Conservation (phyloP, 2,888 invertebrate genomes). For the Tinea semifulvella region DNA sequence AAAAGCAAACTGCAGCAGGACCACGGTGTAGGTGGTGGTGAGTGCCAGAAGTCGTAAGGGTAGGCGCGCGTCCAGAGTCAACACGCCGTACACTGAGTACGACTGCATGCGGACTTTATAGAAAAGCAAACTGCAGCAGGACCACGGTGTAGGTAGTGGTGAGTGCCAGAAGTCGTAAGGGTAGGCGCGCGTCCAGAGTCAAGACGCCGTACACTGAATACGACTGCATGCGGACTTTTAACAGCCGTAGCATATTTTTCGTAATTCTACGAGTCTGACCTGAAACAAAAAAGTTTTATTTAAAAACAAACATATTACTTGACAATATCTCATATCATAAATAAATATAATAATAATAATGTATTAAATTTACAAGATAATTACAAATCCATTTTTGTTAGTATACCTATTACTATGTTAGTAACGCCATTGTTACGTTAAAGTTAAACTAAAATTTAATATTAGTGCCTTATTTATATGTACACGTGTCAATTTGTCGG, state of each 20-base stretch:
- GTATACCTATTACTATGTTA: too few species aligned
- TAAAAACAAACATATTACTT: too few species aligned
- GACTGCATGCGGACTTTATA: constrained; percentile 7
- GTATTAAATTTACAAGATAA: too few species aligned
- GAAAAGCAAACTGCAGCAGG: constrained; percentile 16
- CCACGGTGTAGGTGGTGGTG: constrained; percentile 18
- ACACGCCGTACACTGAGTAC: constrained; percentile 13
- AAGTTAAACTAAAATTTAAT: too few species aligned
- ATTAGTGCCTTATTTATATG: too few species aligned
- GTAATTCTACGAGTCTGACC: constrained; percentile 10
- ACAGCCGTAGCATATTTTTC: constrained; percentile 17
- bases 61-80: constrained; percentile 14
- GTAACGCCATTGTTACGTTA: too few species aligned
- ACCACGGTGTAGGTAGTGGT: constrained; percentile 17
- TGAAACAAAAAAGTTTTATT: too few species aligned
- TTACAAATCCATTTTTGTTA: too few species aligned
- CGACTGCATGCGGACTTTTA: constrained; percentile 2
- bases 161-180: constrained; percentile 9
- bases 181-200: constrained; percentile 13
- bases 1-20: constrained; percentile 16
- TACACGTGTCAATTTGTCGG: too few species aligned
- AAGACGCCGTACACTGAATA: constrained; percentile 13
- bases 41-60: constrained; percentile 13
- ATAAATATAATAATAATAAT: too few species aligned
- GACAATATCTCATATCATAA: too few species aligned